These are phyloP conservation scores for Pardalotus punctatus DNA, from an alignment of 2,113 vertebrate genomes.

Conservation along the genomic window DNA sequence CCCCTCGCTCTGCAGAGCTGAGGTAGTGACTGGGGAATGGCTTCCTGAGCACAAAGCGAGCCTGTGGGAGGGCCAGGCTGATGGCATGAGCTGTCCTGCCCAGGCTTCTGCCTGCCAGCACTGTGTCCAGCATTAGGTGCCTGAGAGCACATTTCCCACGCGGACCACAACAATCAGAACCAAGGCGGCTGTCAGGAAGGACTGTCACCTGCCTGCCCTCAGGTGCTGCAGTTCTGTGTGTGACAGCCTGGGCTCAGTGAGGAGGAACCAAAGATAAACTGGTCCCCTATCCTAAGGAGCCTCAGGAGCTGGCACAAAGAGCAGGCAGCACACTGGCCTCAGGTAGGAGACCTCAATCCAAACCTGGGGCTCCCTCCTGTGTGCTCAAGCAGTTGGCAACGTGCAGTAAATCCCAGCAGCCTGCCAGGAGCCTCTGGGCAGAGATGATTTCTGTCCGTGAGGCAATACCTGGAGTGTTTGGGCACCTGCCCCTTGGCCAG, in stretches of 20 bases:
- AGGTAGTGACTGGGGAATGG: not conserved
- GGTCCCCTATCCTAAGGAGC: not conserved
- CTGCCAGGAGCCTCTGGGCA: not conserved
- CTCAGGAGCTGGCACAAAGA: not conserved
- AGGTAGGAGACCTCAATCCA: not conserved
- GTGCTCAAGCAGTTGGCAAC: not conserved
- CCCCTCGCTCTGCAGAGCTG: not conserved
- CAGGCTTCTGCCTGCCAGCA: not conserved
- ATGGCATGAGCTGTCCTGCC: not conserved
- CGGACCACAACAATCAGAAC: not conserved
- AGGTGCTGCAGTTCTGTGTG: not conserved
- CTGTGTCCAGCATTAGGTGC: not conserved
- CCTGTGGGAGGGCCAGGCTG: not conserved
- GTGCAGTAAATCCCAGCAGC: not conserved
- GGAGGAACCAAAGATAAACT: not conserved
- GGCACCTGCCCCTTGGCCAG: not conserved
- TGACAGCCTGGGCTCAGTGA: not conserved
- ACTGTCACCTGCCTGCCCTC: not conserved
- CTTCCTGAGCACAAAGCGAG: not conserved
- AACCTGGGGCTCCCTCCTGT: not conserved
- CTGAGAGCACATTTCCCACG: rapidly evolving
- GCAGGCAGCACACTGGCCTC: not conserved
- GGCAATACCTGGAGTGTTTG: rapidly evolving
- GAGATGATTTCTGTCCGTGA: not conserved
- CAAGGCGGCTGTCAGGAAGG: not conserved